Conservation (phyloP, 2,113 vertebrate genomes). For the Heterotilapia buettikoferi region DNA sequence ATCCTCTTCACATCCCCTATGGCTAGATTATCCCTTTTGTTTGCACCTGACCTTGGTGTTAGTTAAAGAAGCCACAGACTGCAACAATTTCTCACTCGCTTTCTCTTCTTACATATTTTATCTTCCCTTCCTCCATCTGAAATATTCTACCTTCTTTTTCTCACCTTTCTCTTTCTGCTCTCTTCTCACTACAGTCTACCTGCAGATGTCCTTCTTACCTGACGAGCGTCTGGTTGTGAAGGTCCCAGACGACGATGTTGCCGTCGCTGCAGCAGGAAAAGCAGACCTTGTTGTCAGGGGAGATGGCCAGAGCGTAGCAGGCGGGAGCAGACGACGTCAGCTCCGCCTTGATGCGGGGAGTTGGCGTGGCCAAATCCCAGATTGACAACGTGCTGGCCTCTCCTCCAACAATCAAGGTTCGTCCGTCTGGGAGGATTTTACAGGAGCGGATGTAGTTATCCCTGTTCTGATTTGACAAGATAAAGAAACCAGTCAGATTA, state of each 20-base stretch:
- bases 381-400: conserved; percentile 82
- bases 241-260: conserved; percentile 84
- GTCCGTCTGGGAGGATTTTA: conserved; percentile 78
- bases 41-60: background rate
- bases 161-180: background rate
- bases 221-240: conserved; percentile 80
- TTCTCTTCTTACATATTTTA: background rate
- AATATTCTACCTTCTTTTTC: background rate
- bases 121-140: background rate
- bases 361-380: conserved; percentile 79
- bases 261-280: conserved; percentile 87
- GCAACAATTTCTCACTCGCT: background rate
- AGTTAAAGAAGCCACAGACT: background rate
- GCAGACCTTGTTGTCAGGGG: conserved; percentile 85
- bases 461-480: conserved; percentile 67
- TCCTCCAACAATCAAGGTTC: conserved; percentile 77
- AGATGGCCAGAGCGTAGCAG: conserved; percentile 85
- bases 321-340: conserved; percentile 81
- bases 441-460: conserved; percentile 83
- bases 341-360: conserved; percentile 83
- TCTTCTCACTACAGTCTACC: background rate
- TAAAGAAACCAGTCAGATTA: conserved; percentile 52
- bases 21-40: background rate
- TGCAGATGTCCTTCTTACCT: conserved; percentile 53
- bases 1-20: background rate